These are phyloP conservation scores for Chloroceryle inda DNA, from an alignment of 2,797 vertebrate species.

Conservation along the genomic window DNA sequence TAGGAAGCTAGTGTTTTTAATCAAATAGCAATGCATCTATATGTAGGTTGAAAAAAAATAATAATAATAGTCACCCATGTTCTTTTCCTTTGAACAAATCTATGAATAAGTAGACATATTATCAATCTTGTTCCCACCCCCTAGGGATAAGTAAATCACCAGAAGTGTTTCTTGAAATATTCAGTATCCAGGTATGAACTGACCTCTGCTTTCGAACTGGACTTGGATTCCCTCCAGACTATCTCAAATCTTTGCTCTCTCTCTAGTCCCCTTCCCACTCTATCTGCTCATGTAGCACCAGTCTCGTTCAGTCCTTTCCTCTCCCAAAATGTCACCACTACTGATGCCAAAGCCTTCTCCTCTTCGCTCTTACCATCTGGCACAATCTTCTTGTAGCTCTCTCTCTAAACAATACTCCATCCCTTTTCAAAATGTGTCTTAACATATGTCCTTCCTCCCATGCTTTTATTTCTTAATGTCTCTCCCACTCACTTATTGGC, in stretches of 20 bases:
- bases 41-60: neutral
- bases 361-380: constrained; percentile 74
- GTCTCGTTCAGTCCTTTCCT: constrained; percentile 55
- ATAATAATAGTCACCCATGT: neutral
- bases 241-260: constrained; percentile 40
- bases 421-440: constrained; percentile 70
- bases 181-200: constrained; percentile 59
- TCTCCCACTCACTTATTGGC: constrained; percentile 74
- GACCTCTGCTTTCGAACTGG: constrained; percentile 48
- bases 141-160: neutral
- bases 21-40: neutral
- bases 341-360: constrained; percentile 75
- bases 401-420: constrained; percentile 73
- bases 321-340: constrained; percentile 71
- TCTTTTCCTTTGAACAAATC: constrained; percentile 39
- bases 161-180: constrained; percentile 39
- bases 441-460: constrained; percentile 77
- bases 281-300: constrained; percentile 66
- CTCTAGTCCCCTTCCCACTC: constrained; percentile 61
- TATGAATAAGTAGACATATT: constrained; percentile 41
- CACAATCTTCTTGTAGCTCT: constrained; percentile 56
- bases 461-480: constrained; percentile 72
- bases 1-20: constrained; percentile 57
- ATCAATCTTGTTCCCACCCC: constrained; percentile 25
- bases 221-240: constrained; percentile 63